Base-by-base conservation (phyloP, 2,888 invertebrate genomes). In the Calliphora vomitoria region DNA sequence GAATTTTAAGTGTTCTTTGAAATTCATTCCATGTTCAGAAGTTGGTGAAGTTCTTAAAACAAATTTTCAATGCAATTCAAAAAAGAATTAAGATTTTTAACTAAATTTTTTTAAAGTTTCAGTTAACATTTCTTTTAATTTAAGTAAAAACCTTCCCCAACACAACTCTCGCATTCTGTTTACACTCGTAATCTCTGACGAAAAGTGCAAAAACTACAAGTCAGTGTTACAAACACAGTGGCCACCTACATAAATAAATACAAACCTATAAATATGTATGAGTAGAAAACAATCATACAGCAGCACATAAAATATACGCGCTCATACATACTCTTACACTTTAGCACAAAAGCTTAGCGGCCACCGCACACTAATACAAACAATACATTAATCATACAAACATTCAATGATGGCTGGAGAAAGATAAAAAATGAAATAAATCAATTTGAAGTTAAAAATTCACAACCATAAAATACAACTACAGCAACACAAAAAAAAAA, bases 351-450 rank as follows among this genome's bases (percentile, higher is more conserved):
- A 76, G 64, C 55, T 31, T 69, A 15, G 13, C 15, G 60, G n/a
- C 64, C 53, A 64, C 20, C 4, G 20, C 38, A 20, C 20, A 38
- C 18, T 53, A 35, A 35, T 20, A 15, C 53, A 66, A 50, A 66
- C 35, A 41, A 64, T 10, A 64, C 50, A 79, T 79, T 62, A 79
- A 79, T 69, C 69, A 79, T 55, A 76, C n/a, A 50, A 11, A 69
- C 31, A 69, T 60, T 31, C 69, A 47, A 47, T 60, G 68, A 79
- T 60, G 69, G 60, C 18, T 25, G 15, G 15, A 58, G 60, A 50
- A 60, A 75, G 25, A 60, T 68, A 78, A 79, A 69, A 79, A 69
- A 79, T 60, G 18, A 69, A 60, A 79, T 79, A 79, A 79, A 79
- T 79, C 79, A 79, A 60, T 79, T 79, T 69, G 10, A 25, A 50